These are phyloP conservation scores for Helicorthomorpha holstii DNA, from an alignment of 1,140 invertebrate genomes.

Conservation along the genomic window DNA sequence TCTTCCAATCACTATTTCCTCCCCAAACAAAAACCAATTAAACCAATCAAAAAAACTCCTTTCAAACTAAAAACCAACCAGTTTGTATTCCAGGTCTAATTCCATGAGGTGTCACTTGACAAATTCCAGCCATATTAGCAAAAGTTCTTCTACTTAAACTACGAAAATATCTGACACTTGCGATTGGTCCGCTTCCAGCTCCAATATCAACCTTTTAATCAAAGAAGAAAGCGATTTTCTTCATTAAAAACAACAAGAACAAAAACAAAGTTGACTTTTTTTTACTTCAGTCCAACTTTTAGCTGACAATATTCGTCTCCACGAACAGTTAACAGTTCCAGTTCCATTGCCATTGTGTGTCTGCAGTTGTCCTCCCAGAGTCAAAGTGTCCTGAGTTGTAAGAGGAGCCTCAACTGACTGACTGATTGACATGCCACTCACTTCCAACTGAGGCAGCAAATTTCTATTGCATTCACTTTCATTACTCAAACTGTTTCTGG, in stretches of 20 bases:
- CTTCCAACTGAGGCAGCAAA: conserved; percentile 56
- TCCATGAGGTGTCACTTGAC: conserved; percentile 51
- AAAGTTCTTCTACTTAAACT: conserved; percentile 47
- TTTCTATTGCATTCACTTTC: conserved; percentile 9
- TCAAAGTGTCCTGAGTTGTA: conserved; percentile 62
- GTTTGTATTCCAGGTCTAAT: conserved; percentile 49
- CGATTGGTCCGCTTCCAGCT: conserved; percentile 54
- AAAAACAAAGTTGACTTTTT: no score
- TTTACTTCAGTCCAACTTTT: conserved; percentile 62
- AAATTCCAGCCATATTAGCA: conserved; percentile 45
- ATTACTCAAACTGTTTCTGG: background rate
- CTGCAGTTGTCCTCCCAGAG: conserved; percentile 49
- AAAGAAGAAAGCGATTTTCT: conserved; percentile 5
- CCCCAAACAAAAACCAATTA: conserved; percentile 16
- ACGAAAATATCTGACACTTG: conserved; percentile 54
- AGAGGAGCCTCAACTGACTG: conserved; percentile 87
- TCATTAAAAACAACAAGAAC: background rate
- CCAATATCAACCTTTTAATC: conserved; percentile 24
- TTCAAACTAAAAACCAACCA: conserved; percentile 35
- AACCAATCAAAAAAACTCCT: conserved; percentile 8
- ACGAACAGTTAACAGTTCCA: conserved; percentile 53
- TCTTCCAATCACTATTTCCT: conserved; percentile 46
- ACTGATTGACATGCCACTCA: conserved; percentile 74
- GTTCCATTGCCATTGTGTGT: conserved; percentile 70
- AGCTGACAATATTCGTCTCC: conserved; percentile 53